A percentile compares a stretch with the other conserved stretches of the same genome.
These are phyloP conservation scores for Corythornis madagascariensis DNA, from an alignment of 2,113 vertebrate genomes.

Conservation along the genomic window DNA sequence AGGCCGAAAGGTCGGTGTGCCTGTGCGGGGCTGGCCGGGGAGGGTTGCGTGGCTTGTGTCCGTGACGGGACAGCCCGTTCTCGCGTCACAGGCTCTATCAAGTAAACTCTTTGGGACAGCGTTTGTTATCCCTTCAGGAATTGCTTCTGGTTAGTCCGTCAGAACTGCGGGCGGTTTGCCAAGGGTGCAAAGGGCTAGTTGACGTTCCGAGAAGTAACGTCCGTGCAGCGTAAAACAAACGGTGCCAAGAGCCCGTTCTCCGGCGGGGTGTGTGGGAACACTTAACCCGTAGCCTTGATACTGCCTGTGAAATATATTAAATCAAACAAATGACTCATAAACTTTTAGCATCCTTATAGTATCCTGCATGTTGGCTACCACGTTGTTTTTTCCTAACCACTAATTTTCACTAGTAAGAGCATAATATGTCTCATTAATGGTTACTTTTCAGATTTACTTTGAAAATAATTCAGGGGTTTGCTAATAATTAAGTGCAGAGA, in stretches of 20 bases:
- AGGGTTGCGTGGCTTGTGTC: no score
- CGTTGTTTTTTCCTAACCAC: fast-evolving
- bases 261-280: neutral
- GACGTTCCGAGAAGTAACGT: neutral
- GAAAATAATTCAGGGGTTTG: neutral
- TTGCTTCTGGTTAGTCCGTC: fast-evolving
- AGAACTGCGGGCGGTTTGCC: fast-evolving
- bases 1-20: neutral
- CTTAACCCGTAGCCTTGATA: neutral
- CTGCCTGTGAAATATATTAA: neutral
- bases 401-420: neutral
- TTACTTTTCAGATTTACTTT: neutral
- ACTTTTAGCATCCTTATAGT: neutral
- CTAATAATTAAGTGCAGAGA: no score
- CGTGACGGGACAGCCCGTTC: fast-evolving
- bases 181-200: fast-evolving
- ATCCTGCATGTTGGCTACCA: neutral
- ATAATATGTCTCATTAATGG: no score
- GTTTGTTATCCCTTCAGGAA: neutral
- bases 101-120: fast-evolving
- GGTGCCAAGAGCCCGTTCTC: neutral
- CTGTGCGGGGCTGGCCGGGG: neutral
- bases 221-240: neutral
- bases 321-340: fast-evolving
- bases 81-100: fast-evolving